Percentiles rank a stretch among this genome's conserved stretches.
Evolutionary conservation across 2,113 vertebrate genomes (phyloP).

Genomic region (Eulemur macaco): DNA sequence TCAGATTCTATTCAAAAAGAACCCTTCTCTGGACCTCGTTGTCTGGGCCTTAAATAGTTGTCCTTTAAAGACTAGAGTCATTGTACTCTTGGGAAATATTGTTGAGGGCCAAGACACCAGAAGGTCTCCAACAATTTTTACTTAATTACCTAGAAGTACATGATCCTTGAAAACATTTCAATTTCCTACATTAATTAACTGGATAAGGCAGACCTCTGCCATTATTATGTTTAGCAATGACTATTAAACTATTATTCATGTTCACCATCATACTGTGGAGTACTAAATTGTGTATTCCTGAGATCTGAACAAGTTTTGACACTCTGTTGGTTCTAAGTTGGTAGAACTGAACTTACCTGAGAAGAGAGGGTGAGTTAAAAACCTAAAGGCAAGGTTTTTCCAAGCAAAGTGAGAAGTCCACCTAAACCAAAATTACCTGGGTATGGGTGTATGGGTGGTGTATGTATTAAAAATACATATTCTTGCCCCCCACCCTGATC

Average conservation of each 20-base stretch:
- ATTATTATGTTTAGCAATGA: not conserved
- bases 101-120: not conserved
- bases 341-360: not conserved
- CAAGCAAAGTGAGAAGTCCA: not conserved
- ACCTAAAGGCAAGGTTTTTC: not conserved
- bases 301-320: slow-evolving; percentile 14
- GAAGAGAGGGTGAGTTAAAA: not conserved
- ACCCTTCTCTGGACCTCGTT: not conserved
- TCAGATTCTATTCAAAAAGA: slow-evolving; percentile 21
- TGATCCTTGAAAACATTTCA: slow-evolving; percentile 20
- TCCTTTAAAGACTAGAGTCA: not conserved
- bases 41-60: not conserved
- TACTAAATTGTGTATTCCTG: not conserved
- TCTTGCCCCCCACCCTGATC: not conserved
- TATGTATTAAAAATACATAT: not conserved
- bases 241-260: not conserved
- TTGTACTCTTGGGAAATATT: not conserved
- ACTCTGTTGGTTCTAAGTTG: not conserved
- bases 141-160: not conserved
- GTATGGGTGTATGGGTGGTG: not conserved
- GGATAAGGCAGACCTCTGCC: not conserved
- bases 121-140: slow-evolving; percentile 7
- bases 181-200: slow-evolving; percentile 24
- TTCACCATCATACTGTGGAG: not conserved
- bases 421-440: not conserved